phyloP scores from a whole-genome alignment of 2,888 invertebrate species.

The Congeria kusceri region DNA sequence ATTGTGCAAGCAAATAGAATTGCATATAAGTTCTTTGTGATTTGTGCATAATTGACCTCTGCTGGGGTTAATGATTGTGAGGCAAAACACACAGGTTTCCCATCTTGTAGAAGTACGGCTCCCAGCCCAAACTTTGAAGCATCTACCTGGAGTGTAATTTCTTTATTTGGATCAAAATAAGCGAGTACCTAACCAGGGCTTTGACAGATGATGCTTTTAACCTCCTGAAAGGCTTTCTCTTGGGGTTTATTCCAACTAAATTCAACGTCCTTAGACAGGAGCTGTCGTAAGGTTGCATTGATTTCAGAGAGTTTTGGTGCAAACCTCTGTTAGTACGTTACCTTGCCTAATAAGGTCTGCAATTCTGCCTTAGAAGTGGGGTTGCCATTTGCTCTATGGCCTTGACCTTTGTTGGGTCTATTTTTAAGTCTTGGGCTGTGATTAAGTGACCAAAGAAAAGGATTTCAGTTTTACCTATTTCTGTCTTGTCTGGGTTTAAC shows the following conservation, averaged over 20 bases:
- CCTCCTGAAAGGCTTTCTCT: slow-evolving; percentile 31
- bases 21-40: slow-evolving; percentile 64
- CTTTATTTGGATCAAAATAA: slow-evolving; percentile 52
- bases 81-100: slow-evolving; percentile 64
- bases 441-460: slow-evolving; percentile 54
- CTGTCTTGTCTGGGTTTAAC: slow-evolving; percentile 46
- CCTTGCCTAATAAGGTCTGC: slow-evolving; percentile 30
- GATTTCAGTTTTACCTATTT: slow-evolving; percentile 33
- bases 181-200: slow-evolving; percentile 47
- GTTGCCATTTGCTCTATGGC: neutral
- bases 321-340: slow-evolving; percentile 38
- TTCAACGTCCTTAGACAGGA: slow-evolving; percentile 28
- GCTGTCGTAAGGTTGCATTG: slow-evolving; percentile 32
- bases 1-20: slow-evolving; percentile 60
- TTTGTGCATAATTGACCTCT: slow-evolving; percentile 67
- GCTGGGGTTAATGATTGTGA: slow-evolving; percentile 65
- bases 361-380: slow-evolving; percentile 10
- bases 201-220: slow-evolving; percentile 25
- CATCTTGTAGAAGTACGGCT: slow-evolving; percentile 67
- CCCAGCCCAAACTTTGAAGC: slow-evolving; percentile 65
- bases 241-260: slow-evolving; percentile 30
- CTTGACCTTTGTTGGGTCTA: slow-evolving; percentile 2
- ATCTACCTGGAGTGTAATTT: slow-evolving; percentile 60
- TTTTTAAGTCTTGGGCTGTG: slow-evolving; percentile 28
- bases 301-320: slow-evolving; percentile 43